Evolutionary conservation across 2,888 invertebrate species (phyloP), one percentile per base, ranked within the genome.

Genomic region (Caenorhabditis drosophilae): DNA sequence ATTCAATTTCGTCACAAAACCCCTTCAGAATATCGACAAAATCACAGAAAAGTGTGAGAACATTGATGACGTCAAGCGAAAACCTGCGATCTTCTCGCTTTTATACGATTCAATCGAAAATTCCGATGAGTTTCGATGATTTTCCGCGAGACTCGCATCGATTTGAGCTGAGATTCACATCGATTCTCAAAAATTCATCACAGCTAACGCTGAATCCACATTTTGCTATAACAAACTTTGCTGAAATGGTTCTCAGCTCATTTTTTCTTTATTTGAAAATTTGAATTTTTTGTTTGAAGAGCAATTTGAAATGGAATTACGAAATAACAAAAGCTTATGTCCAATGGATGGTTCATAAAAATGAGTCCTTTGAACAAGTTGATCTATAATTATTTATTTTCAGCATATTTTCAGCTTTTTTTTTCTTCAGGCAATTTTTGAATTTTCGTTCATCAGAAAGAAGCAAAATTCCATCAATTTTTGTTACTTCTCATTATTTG

Each of bases 191-290:
- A 26, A 69, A 69, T 31, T 57, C 69, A 18, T 64, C 69, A 4
- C 53, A 58, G 35, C 26, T 69, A 16, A 47, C 63, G 1, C 40
- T 69, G 16, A 61, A 64, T 40, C 69, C 69, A 12, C 69, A 69
- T 55, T 60, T 64, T 42, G 58, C 60, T 0, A 26, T 45, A 9
- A 26, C 57, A 11, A 42, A 35, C 1, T 15, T 16, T 26, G 45
- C 47, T 23, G 42, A 57, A 48, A 38, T 53, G 49, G 62, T 62
- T 7, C 6, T 23, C 15, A 20, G 2, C 18, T 4, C 4, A 4
- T 16, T 16, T 31, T 15, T 18, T 11, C 22, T 1, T 4, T 16
- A 26, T 42, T 34, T 20, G 18, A 42, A 22, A 23, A 27, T 31
- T 16, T 16, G 6, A 25, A 34, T 4, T 23, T 25, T 42, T 25